Conservation (phyloP, 2,113 vertebrate species). For the Colossoma macropomum region DNA sequence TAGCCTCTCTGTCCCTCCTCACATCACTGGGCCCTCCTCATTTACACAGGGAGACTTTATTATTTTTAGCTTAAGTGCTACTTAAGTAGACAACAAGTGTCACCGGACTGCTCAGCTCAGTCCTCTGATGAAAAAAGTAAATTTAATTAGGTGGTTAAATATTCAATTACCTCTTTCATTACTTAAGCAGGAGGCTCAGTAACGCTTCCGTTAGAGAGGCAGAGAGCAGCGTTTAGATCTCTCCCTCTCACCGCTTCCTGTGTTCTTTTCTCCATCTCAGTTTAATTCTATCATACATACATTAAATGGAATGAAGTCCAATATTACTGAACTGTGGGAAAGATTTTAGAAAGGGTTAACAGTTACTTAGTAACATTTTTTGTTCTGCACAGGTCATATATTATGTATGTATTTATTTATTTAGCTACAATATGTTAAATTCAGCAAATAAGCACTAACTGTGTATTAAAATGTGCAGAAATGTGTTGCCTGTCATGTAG, state of each 20-base stretch:
- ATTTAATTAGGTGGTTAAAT: conserved; percentile 64
- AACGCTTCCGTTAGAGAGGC: conserved; percentile 47
- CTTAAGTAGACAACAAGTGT: conserved; percentile 44
- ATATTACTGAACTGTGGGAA: too few relatives aligned
- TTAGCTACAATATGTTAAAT: too few relatives aligned
- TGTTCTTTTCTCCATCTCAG: neutral
- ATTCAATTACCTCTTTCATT: conserved; percentile 61
- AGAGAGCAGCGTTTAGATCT: conserved; percentile 29
- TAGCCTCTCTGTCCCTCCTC: conserved; percentile 8
- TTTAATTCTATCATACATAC: too few relatives aligned
- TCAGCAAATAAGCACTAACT: too few relatives aligned
- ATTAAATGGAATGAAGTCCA: too few relatives aligned
- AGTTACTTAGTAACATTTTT: too few relatives aligned
- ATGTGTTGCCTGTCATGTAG: too few relatives aligned
- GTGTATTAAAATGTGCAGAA: too few relatives aligned
- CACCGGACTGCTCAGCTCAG: conserved; percentile 23
- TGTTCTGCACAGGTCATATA: too few relatives aligned
- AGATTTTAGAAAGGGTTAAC: too few relatives aligned
- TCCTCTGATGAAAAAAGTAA: conserved; percentile 50
- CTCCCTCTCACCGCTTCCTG: neutral
- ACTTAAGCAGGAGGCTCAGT: conserved; percentile 50
- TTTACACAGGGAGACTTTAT: neutral
- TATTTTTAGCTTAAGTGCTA: conserved; percentile 46
- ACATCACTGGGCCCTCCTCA: neutral
- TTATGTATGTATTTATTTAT: too few relatives aligned